Percentiles rank a stretch among this genome's conserved stretches.
Evolutionary conservation across 2,888 invertebrate species (phyloP).

Genomic region (Caenorhabditis sp.): DNA sequence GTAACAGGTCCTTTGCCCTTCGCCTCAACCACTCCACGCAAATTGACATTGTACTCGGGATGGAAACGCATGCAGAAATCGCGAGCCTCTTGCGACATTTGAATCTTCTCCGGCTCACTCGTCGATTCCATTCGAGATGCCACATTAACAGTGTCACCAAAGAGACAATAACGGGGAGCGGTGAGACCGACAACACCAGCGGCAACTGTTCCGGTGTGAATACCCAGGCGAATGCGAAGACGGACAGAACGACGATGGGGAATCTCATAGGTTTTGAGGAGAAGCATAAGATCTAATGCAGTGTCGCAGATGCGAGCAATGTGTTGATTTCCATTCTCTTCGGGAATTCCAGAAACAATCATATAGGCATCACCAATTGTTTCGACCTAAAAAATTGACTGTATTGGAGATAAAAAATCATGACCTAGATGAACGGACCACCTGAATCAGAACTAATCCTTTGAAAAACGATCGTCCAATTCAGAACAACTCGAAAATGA

Average conservation of each 20-base stretch:
- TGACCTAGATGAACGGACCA: too few relatives aligned
- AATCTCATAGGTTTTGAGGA: slow-evolving; percentile 54
- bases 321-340: slow-evolving; percentile 66
- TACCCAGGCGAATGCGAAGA: slow-evolving; percentile 65
- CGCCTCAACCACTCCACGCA: slow-evolving; percentile 63
- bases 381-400: slow-evolving; percentile 53
- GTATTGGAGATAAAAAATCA: neutral
- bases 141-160: slow-evolving; percentile 69
- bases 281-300: slow-evolving; percentile 62
- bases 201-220: slow-evolving; percentile 67
- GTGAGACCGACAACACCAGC: slow-evolving; percentile 69
- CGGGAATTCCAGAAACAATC: slow-evolving; percentile 68
- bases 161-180: slow-evolving; percentile 69
- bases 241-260: slow-evolving; percentile 59
- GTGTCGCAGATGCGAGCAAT: slow-evolving; percentile 60
- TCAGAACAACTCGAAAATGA: too few relatives aligned
- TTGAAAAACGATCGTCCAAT: too few relatives aligned
- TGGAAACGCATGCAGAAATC: slow-evolving; percentile 49
- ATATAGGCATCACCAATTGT: slow-evolving; percentile 69
- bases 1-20: slow-evolving; percentile 65
- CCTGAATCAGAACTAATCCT: too few relatives aligned
- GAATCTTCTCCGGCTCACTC: slow-evolving; percentile 66
- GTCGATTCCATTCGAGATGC: slow-evolving; percentile 68
- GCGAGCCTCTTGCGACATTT: slow-evolving; percentile 56
- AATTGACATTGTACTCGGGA: slow-evolving; percentile 57